Conservation (phyloP, 2,797 vertebrate species). For the Galaxias olidus region DNA sequence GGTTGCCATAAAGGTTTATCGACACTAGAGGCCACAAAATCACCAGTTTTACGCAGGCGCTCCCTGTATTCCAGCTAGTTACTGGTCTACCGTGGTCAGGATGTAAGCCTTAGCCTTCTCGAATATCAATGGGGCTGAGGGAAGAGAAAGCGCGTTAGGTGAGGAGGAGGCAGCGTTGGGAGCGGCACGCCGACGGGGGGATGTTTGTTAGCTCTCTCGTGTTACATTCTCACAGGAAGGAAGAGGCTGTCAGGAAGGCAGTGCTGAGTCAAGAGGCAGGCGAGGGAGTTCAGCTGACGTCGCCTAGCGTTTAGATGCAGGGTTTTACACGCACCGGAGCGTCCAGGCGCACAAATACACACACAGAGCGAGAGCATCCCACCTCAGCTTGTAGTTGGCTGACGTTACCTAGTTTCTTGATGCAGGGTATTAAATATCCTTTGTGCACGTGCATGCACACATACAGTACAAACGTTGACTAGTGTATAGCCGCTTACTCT, state of each 20-base stretch:
- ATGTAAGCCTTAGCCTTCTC: not conserved
- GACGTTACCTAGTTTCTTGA: conserved; percentile 33
- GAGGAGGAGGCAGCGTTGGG: conserved; percentile 34
- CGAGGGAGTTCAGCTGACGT: not conserved
- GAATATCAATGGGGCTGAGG: conserved; percentile 6
- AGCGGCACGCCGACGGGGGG: conserved; percentile 10
- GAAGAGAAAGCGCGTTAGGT: conserved; percentile 34
- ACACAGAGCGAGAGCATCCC: conserved; percentile 14
- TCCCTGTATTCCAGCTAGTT: too few relatives aligned
- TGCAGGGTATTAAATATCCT: conserved; percentile 12
- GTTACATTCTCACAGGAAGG: conserved; percentile 40
- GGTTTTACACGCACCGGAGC: conserved; percentile 11
- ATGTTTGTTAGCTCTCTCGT: conserved; percentile 38
- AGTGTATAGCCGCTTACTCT: too few relatives aligned
- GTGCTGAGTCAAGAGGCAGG: conserved; percentile 49
- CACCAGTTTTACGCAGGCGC: too few relatives aligned
- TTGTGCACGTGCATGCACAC: conserved; percentile 22
- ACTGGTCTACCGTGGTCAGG: not conserved
- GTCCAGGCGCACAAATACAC: conserved; percentile 9
- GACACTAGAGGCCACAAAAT: too few relatives aligned
- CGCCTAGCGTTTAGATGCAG: not conserved
- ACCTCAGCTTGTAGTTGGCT: conserved; percentile 13
- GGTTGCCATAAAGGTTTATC: too few relatives aligned
- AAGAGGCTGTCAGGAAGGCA: conserved; percentile 40
- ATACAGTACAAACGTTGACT: not conserved